Conservation (phyloP, 2,113 vertebrate genomes). For the Odocoileus hemionus region DNA sequence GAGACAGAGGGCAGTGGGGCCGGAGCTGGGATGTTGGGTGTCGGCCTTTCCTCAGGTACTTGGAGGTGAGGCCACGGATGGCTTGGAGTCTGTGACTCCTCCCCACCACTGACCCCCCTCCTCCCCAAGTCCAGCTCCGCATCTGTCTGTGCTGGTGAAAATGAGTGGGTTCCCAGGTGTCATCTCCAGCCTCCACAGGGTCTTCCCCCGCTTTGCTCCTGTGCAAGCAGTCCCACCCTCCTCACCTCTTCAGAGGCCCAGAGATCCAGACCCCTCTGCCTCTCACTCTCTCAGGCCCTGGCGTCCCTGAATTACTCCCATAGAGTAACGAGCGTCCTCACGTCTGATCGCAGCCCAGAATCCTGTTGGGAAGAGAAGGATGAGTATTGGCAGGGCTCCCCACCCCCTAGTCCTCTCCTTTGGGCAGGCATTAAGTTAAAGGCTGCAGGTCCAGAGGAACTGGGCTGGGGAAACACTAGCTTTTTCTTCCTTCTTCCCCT, state of each 20-base stretch:
- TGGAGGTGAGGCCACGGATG: accelerated
- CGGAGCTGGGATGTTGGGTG: background rate
- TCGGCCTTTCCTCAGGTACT: background rate
- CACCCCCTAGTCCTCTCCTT: background rate
- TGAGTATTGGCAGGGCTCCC: background rate
- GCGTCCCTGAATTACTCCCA: background rate
- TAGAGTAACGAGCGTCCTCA: background rate
- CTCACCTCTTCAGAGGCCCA: background rate
- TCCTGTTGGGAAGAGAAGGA: background rate
- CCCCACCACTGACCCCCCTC: accelerated
- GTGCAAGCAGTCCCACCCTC: background rate
- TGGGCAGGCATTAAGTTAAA: background rate
- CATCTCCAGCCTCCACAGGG: background rate
- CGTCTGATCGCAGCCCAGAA: background rate
- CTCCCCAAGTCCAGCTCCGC: background rate
- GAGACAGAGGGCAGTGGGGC: background rate
- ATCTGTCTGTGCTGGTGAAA: background rate
- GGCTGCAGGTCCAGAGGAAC: background rate
- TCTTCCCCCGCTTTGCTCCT: background rate
- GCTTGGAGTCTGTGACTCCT: background rate
- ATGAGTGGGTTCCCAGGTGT: background rate
- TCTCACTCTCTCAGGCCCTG: background rate
- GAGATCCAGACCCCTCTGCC: background rate
- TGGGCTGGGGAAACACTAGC: background rate
- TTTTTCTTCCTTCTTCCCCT: background rate